Evolutionary conservation across 2,888 invertebrate genomes (phyloP), one percentile per base, ranked within the genome.

Genomic region (Caenorhabditis sulstoni): DNA sequence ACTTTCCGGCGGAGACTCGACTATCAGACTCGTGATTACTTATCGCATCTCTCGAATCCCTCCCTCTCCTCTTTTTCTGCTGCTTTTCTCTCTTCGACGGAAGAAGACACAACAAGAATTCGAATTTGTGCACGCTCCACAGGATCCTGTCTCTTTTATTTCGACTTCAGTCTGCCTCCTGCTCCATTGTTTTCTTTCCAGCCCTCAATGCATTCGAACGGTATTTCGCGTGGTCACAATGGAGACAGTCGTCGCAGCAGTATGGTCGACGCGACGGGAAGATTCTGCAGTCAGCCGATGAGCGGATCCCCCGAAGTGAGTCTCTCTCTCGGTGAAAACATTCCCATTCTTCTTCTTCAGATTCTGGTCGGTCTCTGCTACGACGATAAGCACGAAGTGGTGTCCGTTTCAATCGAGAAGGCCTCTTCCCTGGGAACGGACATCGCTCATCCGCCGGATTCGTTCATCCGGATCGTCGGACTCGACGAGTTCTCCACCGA

Each of bases 211-310:
- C 65, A 75, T 8, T 74, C 79, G 39, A 75, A 79, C 50, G 75
- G 75, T 58, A 73, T 59, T 39, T 59, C 65, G 12, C 55, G 64
- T 47, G 62, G 67, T 16, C 67, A 74, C 53, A 81, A 75, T 41
- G 79, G 81, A n/a, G 83, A 83, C 68, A 81, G 81, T 76, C 80
- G 87, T 9, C 57, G 87, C 20, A 82, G 84, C 61, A 86, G 86
- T 45, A 87, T 85, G 79, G 87, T 87, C 8, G 87, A 87, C 59
- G 79, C 81, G 11, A 80, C 82, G 41, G 87, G 87, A n/a, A 71
- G 86, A 39, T 87, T 87, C 66, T 86, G 86, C 65, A 79, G 85
- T 52, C 79, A 87, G 29, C 87, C 87, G 18, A 85, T 76, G 44
- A 83, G 68, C n/a, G 87, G 86, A 12, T 77, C 77, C 8, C 84